Evolutionary conservation across 2,797 vertebrate genomes (phyloP).

Genomic region (Vireo griseus): DNA sequence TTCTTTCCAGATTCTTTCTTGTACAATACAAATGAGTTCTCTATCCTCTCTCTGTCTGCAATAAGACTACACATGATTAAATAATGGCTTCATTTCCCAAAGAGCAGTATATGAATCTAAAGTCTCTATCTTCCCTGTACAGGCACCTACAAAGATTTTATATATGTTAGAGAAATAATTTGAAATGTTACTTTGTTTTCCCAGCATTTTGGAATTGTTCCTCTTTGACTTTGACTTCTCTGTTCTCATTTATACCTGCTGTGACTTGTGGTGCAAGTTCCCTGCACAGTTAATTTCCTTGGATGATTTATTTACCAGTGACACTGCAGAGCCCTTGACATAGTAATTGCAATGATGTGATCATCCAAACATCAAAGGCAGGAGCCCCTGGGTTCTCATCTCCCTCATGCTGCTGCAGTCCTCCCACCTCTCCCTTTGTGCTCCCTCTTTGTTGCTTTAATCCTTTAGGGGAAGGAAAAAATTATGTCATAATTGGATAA

Average conservation of each 20-base stretch:
- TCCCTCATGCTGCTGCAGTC: background rate
- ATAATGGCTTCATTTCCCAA: background rate
- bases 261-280: background rate
- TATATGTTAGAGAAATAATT: background rate
- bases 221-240: background rate
- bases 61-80: background rate
- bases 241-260: background rate
- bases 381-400: constrained; percentile 14
- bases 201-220: background rate
- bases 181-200: background rate
- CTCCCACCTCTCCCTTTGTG: constrained; percentile 34
- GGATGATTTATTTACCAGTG: constrained; percentile 50
- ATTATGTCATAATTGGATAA: background rate
- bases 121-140: background rate
- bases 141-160: background rate
- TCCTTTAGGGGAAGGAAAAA: background rate
- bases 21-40: background rate
- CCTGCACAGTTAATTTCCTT: background rate
- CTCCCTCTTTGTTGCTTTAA: background rate
- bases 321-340: constrained; percentile 9
- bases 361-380: constrained; percentile 34
- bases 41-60: background rate
- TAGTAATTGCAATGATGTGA: constrained; percentile 1
- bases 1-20: background rate
- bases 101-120: background rate